Base-by-base conservation (phyloP, 2,888 invertebrate species). In the Oxystoma pomonae region DNA sequence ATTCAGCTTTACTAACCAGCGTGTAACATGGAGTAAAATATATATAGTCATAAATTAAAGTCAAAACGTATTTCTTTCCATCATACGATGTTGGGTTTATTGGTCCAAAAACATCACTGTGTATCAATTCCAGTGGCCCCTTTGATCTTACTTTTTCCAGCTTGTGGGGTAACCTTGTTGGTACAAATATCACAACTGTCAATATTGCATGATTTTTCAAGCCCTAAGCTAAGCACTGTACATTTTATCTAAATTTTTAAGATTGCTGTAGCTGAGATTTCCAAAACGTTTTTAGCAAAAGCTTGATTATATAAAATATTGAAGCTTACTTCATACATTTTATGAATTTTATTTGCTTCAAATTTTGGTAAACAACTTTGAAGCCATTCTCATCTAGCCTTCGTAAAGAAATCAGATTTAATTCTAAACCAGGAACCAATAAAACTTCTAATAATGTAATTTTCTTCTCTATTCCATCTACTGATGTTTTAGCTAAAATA, bases 261-360 rank as follows among this genome's bases (percentile, higher is more conserved):
- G 3, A 16, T 59, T 56, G 20, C 52, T 17, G 17, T 59, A 20
- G 12, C 59, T 51, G 18, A 59, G 20, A 59, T 59, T 51, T 16
- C 59, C 58, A 20, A 58, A 17, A 17, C 59, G 50, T 50, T 20
- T 18, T 17, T 59, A 53, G 52, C 52, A 51, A 20, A 58, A 51
- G 22, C 19, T 52, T 52, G 2, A 35, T 55, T 21, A 18, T 53
- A 9, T 50, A 52, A 52, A 18, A 59, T 12, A 17, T 17, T 60
- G 12, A 58, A 64, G 52, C 57, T 57, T 18, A 63, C 53, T 53
- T 57, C 49, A 62, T 64, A 64, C 7, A 64, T 35, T 16, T 62
- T 64, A 62, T 62, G 20, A 57, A 57, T 50, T 60, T 58, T 63
- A 20, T 57, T 60, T 18, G 60, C 65, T 63, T 61, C 12, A n/a